phyloP scores from a whole-genome alignment of 2,888 invertebrate species.

The Dione juno region DNA sequence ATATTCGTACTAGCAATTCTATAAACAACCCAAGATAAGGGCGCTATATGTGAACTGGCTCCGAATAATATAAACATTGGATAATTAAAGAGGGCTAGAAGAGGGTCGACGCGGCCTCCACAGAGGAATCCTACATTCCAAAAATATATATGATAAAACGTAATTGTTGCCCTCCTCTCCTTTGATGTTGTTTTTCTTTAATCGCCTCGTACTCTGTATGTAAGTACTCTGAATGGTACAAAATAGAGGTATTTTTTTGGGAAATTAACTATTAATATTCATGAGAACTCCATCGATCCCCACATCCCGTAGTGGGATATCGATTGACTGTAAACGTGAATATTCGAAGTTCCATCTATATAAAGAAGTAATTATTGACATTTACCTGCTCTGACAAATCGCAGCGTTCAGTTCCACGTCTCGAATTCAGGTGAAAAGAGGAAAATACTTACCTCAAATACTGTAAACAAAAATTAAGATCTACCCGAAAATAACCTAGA shows the following conservation, averaged over 20 bases:
- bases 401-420: neutral
- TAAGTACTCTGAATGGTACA: neutral
- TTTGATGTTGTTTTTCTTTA: conserved; percentile 13
- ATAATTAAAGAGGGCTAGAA: conserved; percentile 70
- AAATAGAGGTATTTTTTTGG: neutral
- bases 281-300: neutral
- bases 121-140: conserved; percentile 35
- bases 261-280: neutral
- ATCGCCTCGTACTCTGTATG: neutral
- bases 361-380: no score
- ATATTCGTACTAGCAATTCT: no score
- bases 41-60: conserved; percentile 68
- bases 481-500: no score
- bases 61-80: conserved; percentile 75
- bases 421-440: neutral
- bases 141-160: conserved; percentile 34
- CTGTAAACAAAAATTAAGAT: no score
- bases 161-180: conserved; percentile 24
- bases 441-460: neutral
- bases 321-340: neutral
- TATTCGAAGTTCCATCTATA: neutral
- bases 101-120: conserved; percentile 45
- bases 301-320: neutral
- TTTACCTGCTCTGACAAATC: neutral
- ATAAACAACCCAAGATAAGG: conserved; percentile 50